Base-by-base conservation (phyloP, 2,797 vertebrate species). In the Hirundo rustica region DNA sequence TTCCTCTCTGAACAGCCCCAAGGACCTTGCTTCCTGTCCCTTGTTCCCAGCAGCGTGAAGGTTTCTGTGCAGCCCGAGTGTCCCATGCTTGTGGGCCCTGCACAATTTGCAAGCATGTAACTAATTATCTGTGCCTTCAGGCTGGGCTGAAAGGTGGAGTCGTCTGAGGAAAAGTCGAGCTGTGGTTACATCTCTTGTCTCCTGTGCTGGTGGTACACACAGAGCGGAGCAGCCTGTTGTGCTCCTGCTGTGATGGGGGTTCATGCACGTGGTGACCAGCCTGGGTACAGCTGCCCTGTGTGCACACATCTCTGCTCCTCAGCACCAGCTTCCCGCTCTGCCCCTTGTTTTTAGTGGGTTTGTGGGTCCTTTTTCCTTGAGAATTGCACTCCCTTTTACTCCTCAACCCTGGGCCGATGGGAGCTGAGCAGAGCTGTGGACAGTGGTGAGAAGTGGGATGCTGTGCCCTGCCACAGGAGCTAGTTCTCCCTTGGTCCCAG, bases 401-500 rank as follows among this genome's bases (percentile, higher is more conserved):
- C 25, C 18, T 29, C 13, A 13, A 71, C 21, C 53, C 40, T 75
- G 32, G 57, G 30, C 45, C 0, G 0, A 38, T 77, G 80, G 38
- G 40, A 72, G 25, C 62, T 0, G 0, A 5, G 47, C 0, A 1
- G 53, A 75, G 16, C 75, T 65, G 15, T 27, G 44, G 32, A 15
- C 1, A 2, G 5, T 1, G 34, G n/a, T n/a, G 29, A 50, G 32
- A 55, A 64, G 73, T 14, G 27, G 23, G 7, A 32, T 50, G 30
- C 38, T 48, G 32, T 53, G 21, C 55, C 29, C 29, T 87, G 64
- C 21, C 26, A 27, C 18, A 8, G 23, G 60, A 67, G 29, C 34
- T 65, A 47, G 3, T 74, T 58, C 20, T 88, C 22, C 30, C 7
- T 2, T 2, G 8, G 32, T 26, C 32, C 60, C 14, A 19, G 22